Base-by-base conservation (phyloP, 2,797 vertebrate species). In the Hylomyscus alleni region DNA sequence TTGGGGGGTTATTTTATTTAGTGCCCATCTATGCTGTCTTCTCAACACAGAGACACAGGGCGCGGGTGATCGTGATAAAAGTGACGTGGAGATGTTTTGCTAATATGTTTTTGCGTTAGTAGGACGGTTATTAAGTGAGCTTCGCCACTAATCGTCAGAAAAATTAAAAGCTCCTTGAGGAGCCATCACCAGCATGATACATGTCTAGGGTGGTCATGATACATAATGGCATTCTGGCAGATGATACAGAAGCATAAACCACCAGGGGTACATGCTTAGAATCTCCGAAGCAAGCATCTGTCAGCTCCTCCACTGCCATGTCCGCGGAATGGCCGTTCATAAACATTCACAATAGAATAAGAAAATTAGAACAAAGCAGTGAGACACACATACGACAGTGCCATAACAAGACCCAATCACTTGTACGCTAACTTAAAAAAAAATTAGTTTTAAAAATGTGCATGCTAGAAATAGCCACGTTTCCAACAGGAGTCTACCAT, bases 91-190 rank as follows among this genome's bases (percentile, higher is more conserved):
- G 52, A 83, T n/a, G 78, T 29, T 85, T 86, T 93, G 62, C 19
- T 93, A 44, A 80, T 86, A 50, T 75, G 77, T 24, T 58, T 90
- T 67, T 56, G 22, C 29, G 19, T 78, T 92, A 90, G 80, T 84
- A 86, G 62, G 15, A 89, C 14, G 77, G 54, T 77, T 91, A 72
- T 52, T 96, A 93, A 96, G 31, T 77, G 58, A 92, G 60, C 40
- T n/a, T 47, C 22, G 72, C 4, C 73, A 90, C 76, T 88, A 90
- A 90, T 6, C 56, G 0, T 26, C 22, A 95, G 78, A 94, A 91
- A 95, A 95, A 96, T 69, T 56, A 95, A 97, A 93, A 84, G 62
- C 44, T 94, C 34, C 77, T 93, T 96, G 83, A 94, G 75, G 87
- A 93, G 44, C 15, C 11, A 90, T 86, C 58, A 87, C 86, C 34